Base-by-base conservation (phyloP, 35 echinoderm and acorn worm species). In the Lytechinus variegatus region DNA sequence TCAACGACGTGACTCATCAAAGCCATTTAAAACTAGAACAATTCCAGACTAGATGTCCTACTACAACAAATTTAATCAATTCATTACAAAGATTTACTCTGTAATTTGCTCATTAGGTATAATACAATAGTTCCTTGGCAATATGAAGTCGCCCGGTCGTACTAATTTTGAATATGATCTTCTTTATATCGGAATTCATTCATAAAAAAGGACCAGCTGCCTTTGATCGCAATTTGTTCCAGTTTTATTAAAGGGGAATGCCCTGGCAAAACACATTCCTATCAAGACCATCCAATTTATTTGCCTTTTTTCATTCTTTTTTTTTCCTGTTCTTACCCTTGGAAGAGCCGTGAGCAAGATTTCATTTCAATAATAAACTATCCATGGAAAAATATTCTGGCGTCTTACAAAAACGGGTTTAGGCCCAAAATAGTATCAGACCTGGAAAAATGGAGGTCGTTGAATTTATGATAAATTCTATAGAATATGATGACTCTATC, bases 91-190 rank as follows among this genome's bases (percentile, higher is more conserved):
- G 66, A 79, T 79, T 79, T 79, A 79, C 66, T 79, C 66, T 24
- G 66, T 79, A 79, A 79, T 79, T 79, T 8, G 8, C 66, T 79
- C 66, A 24, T 79, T 79, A 79, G 66, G 19, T n/a, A 79, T 79
- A 79, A 79, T 79, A 19, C 66, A 79, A 79, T 79, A 79, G 66
- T 79, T 79, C 66, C 66, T 79, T 79, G 66, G 21, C 66, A 24
- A 24, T 24, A n/a, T 79, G 14, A 79, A 79, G 66, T 79, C 66
- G 66, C 66, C 24, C 21, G 66, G 66, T 24, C 66, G 66, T 79
- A 79, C 66, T 79, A 79, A 79, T 79, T 79, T 79, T 79, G 66
- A 79, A 79, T 79, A 79, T 79, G 66, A 79, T 79, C 66, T 79
- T 79, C 66, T 24, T 16, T 24, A 79, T 79, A 79, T 79, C 66